A percentile compares a stretch with the other conserved stretches of the same genome.
These are phyloP conservation scores for Spheniscus mendiculus DNA, from an alignment of 2,113 vertebrate genomes.

Conservation along the genomic window DNA sequence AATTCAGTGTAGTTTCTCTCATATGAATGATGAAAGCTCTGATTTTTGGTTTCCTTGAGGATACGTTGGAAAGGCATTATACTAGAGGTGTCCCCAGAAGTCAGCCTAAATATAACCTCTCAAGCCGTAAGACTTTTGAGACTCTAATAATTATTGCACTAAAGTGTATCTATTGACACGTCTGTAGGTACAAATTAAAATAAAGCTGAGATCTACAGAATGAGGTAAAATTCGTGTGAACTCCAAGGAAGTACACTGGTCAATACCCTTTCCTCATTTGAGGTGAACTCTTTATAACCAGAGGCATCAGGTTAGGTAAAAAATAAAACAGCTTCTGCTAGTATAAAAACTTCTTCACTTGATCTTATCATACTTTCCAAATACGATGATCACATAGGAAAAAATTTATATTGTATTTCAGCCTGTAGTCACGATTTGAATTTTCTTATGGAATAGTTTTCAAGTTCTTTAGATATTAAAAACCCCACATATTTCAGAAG, in stretches of 20 bases:
- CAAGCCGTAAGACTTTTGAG: neutral
- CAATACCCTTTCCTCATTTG: neutral
- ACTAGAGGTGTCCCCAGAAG: neutral
- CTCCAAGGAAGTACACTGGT: neutral
- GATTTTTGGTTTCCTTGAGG: slow-evolving; percentile 31
- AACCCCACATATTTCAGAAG: neutral
- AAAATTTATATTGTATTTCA: neutral
- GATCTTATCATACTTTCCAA: neutral
- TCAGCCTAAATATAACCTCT: neutral
- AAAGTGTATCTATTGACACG: neutral
- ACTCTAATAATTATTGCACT: neutral
- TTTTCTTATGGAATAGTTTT: neutral
- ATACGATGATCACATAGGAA: neutral
- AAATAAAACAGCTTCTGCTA: neutral
- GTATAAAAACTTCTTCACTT: neutral
- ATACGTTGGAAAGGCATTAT: neutral
- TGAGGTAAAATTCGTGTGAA: neutral
- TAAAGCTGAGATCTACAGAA: neutral
- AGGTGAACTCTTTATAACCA: neutral
- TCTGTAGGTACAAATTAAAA: neutral
- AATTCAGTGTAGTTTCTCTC: neutral
- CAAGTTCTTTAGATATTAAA: neutral
- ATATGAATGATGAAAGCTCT: neutral
- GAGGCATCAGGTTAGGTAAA: neutral
- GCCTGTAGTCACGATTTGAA: neutral